Percentiles rank a stretch among this genome's conserved stretches.
Evolutionary conservation across 2,888 invertebrate species (phyloP).

Genomic region (Cheilosia impressa): DNA sequence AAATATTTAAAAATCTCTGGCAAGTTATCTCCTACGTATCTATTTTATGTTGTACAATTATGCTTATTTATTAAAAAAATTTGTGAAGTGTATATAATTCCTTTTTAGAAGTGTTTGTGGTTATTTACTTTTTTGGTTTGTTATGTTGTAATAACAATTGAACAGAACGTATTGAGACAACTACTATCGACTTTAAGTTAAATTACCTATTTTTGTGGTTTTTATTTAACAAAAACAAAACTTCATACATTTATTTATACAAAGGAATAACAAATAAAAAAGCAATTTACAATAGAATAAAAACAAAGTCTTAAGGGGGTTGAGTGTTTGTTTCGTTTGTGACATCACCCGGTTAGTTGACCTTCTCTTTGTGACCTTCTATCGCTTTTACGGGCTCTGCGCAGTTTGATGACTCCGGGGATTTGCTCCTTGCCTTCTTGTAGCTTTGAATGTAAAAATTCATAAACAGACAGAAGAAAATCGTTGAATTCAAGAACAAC

Average conservation of each 20-base stretch:
- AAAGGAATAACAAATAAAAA: neutral
- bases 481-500: constrained; percentile 90
- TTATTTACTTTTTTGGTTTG: constrained; percentile 15
- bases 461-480: constrained; percentile 95
- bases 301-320: constrained; percentile 61
- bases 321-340: constrained; percentile 27
- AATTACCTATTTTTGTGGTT: neutral
- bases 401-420: constrained; percentile 35
- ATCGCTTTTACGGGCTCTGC: constrained; percentile 45
- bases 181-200: constrained; percentile 40
- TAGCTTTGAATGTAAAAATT: constrained; percentile 96
- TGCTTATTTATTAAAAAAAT: constrained; percentile 13
- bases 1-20: constrained; percentile 48
- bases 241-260: constrained; percentile 7
- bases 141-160: constrained; percentile 16
- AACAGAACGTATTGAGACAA: constrained; percentile 11
- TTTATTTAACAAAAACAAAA: constrained; percentile 12
- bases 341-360: constrained; percentile 45
- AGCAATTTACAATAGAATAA: constrained; percentile 37
- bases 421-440: constrained; percentile 82
- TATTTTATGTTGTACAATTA: constrained; percentile 40
- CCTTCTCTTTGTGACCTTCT: constrained; percentile 47
- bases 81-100: neutral
- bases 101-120: neutral
- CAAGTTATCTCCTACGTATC: constrained; percentile 49